Conservation (phyloP, 2,888 invertebrate genomes). For the Lepidocyrtoides sp. region DNA sequence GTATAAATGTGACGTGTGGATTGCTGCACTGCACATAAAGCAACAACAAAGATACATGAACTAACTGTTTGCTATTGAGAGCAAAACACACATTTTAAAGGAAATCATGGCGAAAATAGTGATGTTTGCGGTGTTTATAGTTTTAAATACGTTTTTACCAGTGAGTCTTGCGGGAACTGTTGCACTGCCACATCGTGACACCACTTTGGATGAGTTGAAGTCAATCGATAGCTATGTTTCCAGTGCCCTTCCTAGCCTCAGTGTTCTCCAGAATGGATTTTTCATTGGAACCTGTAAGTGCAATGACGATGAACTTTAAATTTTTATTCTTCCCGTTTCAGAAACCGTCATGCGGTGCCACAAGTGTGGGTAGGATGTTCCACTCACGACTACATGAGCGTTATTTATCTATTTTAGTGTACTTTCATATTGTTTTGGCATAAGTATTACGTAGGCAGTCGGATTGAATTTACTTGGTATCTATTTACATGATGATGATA, state of each 20-base stretch:
- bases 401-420: no score
- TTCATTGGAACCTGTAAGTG: constrained; percentile 82
- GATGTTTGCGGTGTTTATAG: constrained; percentile 31
- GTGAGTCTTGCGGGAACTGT: constrained; percentile 57
- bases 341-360: no score
- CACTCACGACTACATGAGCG: no score
- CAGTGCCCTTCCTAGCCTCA: constrained; percentile 75
- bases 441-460: no score
- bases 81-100: background rate
- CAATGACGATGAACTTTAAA: no score
- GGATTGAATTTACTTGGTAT: background rate
- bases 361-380: no score
- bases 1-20: constrained; percentile 42
- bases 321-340: no score
- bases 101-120: constrained; percentile 64
- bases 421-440: no score
- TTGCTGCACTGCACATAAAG: background rate
- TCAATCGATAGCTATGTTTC: constrained; percentile 83
- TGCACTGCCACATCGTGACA: constrained; percentile 68
- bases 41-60: background rate
- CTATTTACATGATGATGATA: background rate
- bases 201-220: constrained; percentile 81
- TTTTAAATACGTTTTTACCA: constrained; percentile 7
- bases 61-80: background rate
- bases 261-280: constrained; percentile 83